These are phyloP conservation scores for Corythornis leucogaster DNA, from an alignment of 2,797 vertebrate genomes.

Conservation along the genomic window DNA sequence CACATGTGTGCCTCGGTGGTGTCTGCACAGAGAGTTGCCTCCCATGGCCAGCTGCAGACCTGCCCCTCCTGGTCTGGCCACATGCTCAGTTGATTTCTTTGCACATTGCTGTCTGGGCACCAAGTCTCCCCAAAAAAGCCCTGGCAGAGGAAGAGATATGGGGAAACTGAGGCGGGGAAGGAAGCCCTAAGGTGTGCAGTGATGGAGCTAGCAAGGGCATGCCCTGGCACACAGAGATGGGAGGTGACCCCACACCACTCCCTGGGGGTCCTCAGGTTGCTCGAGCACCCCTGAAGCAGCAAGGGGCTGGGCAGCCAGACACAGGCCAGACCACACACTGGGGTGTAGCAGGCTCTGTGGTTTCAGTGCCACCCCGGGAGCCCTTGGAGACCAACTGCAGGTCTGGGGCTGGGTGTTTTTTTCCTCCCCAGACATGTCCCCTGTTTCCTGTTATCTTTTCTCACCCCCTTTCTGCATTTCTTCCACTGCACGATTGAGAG, in stretches of 20 bases:
- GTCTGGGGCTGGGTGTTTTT: not conserved
- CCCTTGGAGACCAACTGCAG: not conserved
- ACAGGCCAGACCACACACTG: rapidly evolving
- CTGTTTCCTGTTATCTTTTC: conserved; percentile 23
- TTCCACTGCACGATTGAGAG: not conserved
- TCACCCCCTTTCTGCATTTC: not conserved
- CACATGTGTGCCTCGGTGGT: rapidly evolving
- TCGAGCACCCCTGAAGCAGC: rapidly evolving
- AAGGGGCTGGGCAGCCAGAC: not conserved
- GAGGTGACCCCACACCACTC: rapidly evolving
- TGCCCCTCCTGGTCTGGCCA: not conserved
- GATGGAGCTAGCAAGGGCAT: not conserved
- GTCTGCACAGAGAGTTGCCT: not conserved
- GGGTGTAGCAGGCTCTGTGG: not conserved
- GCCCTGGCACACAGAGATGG: not conserved
- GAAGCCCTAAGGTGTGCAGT: rapidly evolving
- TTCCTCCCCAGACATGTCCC: not conserved
- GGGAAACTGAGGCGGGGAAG: not conserved
- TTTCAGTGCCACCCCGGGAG: not conserved
- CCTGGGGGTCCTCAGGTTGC: not conserved
- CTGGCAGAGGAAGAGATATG: not conserved
- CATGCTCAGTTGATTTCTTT: rapidly evolving
- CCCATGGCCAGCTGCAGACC: rapidly evolving
- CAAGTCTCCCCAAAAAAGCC: not conserved
- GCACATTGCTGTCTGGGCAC: not conserved